Evolutionary conservation across 2,888 invertebrate species (phyloP).

Genomic region (Xestia sexstrigata): DNA sequence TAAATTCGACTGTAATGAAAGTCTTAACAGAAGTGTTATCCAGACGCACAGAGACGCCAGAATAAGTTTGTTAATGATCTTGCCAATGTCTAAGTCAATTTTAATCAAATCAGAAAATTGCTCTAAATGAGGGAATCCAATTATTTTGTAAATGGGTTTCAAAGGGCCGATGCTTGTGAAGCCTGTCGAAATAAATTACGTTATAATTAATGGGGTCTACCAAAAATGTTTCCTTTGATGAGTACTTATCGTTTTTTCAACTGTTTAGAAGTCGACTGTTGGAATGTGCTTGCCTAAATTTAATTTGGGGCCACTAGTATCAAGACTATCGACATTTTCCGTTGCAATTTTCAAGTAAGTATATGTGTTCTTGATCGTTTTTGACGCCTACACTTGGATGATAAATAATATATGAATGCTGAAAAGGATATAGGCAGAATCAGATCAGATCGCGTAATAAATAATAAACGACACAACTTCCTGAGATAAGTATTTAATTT

Average conservation of each 20-base stretch:
- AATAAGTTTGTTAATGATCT: conserved; percentile 70
- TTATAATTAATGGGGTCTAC: conserved; percentile 65
- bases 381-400: too few relatives aligned
- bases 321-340: background rate
- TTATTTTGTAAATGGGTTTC: conserved; percentile 79
- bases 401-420: too few relatives aligned
- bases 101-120: conserved; percentile 76
- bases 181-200: conserved; percentile 69
- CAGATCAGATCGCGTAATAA: too few relatives aligned
- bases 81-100: conserved; percentile 72
- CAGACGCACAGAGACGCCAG: conserved; percentile 63
- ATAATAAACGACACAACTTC: too few relatives aligned
- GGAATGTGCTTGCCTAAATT: background rate
- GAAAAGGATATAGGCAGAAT: too few relatives aligned
- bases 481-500: too few relatives aligned
- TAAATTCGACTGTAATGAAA: conserved; percentile 66
- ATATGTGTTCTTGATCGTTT: too few relatives aligned
- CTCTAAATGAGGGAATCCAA: conserved; percentile 77
- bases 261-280: conserved; percentile 14
- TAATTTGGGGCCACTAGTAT: background rate
- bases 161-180: conserved; percentile 70
- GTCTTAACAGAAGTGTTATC: conserved; percentile 65
- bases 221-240: conserved; percentile 62
- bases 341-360: background rate
- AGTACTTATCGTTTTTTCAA: conserved; percentile 54